These are phyloP conservation scores for Dicentrarchus labrax DNA, from an alignment of 2,113 vertebrate genomes.

Conservation along the genomic window DNA sequence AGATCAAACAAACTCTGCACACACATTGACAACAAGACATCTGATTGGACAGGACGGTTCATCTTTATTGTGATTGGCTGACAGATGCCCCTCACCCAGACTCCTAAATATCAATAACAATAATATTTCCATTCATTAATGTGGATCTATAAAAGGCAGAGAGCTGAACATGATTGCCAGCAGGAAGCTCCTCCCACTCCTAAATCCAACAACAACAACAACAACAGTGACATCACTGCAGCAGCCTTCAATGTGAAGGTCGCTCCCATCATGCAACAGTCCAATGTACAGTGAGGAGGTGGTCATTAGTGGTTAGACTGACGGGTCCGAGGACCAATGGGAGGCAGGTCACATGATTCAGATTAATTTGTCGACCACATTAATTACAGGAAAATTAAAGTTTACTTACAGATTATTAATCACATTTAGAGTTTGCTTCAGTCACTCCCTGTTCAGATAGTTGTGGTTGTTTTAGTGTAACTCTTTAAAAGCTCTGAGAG, in stretches of 20 bases:
- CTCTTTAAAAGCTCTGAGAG: too few relatives aligned
- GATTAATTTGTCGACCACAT: too few relatives aligned
- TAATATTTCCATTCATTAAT: not conserved
- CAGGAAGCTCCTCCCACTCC: too few relatives aligned
- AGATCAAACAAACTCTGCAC: too few relatives aligned
- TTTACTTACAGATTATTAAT: too few relatives aligned
- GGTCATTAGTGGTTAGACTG: too few relatives aligned
- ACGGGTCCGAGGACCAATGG: too few relatives aligned
- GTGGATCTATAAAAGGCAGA: not conserved
- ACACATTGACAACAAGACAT: not conserved
- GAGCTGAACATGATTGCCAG: not conserved
- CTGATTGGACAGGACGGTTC: not conserved
- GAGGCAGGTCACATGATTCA: not conserved
- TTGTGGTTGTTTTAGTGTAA: too few relatives aligned
- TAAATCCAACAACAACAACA: not conserved
- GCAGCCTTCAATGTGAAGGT: not conserved
- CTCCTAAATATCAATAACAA: not conserved
- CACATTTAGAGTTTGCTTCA: too few relatives aligned
- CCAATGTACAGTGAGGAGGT: too few relatives aligned
- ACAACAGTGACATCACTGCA: not conserved
- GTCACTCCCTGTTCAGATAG: too few relatives aligned
- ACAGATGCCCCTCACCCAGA: not conserved
- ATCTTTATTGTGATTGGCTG: constrained; percentile 53
- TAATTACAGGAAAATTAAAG: too few relatives aligned
- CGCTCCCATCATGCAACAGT: constrained; percentile 1